These are phyloP conservation scores for Ornithoptera alexandrae DNA, from an alignment of 2,888 invertebrate species.

Conservation along the genomic window DNA sequence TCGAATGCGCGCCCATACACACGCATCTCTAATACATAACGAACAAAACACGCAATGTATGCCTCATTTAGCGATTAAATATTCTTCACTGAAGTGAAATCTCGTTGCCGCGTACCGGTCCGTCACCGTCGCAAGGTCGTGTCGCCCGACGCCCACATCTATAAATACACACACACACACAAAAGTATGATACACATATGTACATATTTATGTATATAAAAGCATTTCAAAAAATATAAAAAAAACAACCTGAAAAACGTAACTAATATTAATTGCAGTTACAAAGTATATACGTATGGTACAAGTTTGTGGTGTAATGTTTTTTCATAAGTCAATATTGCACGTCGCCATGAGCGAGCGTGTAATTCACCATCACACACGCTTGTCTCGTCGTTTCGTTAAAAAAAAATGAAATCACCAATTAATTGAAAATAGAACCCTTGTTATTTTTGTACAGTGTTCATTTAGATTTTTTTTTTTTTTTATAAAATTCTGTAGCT, in stretches of 20 bases:
- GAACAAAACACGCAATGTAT: constrained; percentile 26
- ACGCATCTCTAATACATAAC: neutral
- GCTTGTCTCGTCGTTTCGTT: too few relatives aligned
- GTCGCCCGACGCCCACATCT: constrained; percentile 66
- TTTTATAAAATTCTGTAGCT: too few relatives aligned
- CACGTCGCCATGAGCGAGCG: too few relatives aligned
- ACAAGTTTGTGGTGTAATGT: too few relatives aligned
- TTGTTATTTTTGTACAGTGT: too few relatives aligned
- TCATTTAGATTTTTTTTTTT: too few relatives aligned
- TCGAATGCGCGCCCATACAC: constrained; percentile 39
- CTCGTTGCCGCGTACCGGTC: constrained; percentile 43
- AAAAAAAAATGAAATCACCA: too few relatives aligned
- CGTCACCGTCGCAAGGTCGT: constrained; percentile 75
- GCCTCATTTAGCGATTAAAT: neutral
- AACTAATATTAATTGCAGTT: too few relatives aligned
- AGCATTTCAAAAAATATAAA: constrained; percentile 11
- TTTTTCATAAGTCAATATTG: too few relatives aligned
- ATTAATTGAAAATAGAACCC: too few relatives aligned
- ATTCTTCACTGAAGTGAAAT: constrained; percentile 35
- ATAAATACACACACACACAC: constrained; percentile 75
- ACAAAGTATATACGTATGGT: too few relatives aligned
- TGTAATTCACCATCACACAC: too few relatives aligned
- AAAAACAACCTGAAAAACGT: constrained; percentile 20
- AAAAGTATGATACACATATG: constrained; percentile 70
- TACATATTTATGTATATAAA: constrained; percentile 53